Conservation (phyloP, 1,140 invertebrate genomes). For the Octopus sinensis region DNA sequence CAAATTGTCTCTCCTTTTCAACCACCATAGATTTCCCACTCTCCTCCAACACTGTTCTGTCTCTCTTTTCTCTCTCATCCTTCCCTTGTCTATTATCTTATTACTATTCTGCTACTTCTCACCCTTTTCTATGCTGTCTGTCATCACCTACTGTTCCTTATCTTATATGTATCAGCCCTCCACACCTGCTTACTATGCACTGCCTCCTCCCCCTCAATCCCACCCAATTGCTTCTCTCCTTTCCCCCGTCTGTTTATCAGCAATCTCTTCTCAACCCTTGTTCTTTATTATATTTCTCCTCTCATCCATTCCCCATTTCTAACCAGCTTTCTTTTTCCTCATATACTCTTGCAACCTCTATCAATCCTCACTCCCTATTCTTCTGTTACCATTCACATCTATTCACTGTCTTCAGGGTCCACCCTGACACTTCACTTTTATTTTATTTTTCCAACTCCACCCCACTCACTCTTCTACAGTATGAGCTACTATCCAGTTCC, state of each 20-base stretch:
- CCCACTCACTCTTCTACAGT: not conserved
- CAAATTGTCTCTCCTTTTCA: not conserved
- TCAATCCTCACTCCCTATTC: not conserved
- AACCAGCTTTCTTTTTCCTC: not conserved
- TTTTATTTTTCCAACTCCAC: not conserved
- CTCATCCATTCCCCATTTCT: not conserved
- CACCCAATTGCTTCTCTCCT: not conserved
- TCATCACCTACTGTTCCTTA: not conserved
- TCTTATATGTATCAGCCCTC: not conserved
- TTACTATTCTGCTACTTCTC: not conserved
- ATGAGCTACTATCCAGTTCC: too few species aligned
- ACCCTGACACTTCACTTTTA: not conserved
- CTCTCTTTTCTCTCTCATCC: not conserved
- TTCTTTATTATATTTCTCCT: not conserved
- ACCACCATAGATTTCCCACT: not conserved
- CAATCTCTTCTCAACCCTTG: not conserved
- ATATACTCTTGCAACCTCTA: not conserved
- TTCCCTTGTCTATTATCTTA: not conserved
- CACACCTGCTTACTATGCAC: not conserved
- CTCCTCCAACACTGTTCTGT: not conserved
- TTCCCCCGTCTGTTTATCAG: not conserved
- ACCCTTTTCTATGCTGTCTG: not conserved
- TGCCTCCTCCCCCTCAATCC: not conserved
- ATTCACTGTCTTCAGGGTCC: not conserved
- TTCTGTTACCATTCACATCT: not conserved